Conservation (phyloP, 2,888 invertebrate species). For the Liodrosophila aerea region DNA sequence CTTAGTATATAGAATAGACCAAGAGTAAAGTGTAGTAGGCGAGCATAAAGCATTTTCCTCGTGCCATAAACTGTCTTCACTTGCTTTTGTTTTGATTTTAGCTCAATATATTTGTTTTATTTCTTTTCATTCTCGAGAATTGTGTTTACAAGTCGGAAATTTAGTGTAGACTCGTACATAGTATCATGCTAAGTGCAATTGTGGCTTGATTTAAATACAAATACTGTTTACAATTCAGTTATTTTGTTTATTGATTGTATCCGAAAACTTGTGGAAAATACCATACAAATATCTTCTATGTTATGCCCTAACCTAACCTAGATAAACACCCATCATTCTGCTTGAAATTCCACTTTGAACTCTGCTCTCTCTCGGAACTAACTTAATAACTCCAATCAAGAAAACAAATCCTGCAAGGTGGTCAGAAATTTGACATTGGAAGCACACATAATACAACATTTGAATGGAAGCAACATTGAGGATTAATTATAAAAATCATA, state of each 20-base stretch:
- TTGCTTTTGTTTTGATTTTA: background rate
- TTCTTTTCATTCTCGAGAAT: background rate
- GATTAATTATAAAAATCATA: slow-evolving; percentile 33
- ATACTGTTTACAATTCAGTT: no score
- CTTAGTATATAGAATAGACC: no score
- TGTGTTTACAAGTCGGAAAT: slow-evolving; percentile 16
- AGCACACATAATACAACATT: slow-evolving; percentile 50
- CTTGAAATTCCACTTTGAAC: no score
- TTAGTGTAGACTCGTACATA: background rate
- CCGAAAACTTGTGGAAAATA: no score
- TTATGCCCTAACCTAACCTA: no score
- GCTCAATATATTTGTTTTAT: no score
- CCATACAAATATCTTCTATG: no score
- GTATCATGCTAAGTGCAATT: slow-evolving; percentile 1
- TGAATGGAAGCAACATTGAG: slow-evolving; percentile 79
- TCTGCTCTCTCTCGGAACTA: no score
- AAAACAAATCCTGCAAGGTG: slow-evolving; percentile 5
- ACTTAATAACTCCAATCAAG: no score
- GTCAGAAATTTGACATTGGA: slow-evolving; percentile 10
- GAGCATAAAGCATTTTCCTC: slow-evolving; percentile 4
- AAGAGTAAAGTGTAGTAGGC: no score
- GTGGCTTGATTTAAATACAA: background rate
- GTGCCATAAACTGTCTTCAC: background rate
- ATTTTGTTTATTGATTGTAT: background rate
- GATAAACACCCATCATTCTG: no score